Percentiles rank a stretch among this genome's conserved stretches.
These are phyloP conservation scores for Lanistes nyassanus DNA, from an alignment of 1,140 invertebrate species.

Conservation along the genomic window DNA sequence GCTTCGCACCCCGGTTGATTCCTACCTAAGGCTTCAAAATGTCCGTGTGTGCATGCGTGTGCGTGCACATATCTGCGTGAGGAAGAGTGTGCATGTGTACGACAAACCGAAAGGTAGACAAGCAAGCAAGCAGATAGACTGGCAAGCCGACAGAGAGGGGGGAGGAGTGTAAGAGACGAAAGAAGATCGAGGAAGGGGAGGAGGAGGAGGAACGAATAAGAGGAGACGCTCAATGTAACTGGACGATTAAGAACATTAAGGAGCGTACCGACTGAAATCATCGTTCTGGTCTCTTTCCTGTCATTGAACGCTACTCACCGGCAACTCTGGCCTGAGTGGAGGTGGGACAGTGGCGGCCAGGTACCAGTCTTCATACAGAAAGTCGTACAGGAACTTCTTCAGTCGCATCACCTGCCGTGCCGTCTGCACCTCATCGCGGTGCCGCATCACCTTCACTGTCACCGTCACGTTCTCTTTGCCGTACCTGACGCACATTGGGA, in stretches of 20 bases:
- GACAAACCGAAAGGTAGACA: not conserved
- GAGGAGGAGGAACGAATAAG: not conserved
- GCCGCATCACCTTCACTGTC: conserved; percentile 44
- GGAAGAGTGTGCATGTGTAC: not conserved
- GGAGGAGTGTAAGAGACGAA: not conserved
- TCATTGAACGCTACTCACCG: conserved; percentile 48
- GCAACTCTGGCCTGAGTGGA: conserved; percentile 59
- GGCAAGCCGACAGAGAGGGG: not conserved
- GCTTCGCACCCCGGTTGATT: too few relatives aligned
- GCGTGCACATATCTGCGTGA: not conserved
- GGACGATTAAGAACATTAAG: too few relatives aligned
- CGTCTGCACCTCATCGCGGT: conserved; percentile 25
- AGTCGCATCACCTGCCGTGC: conserved; percentile 51
- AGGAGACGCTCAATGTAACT: too few relatives aligned
- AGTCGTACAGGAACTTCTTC: conserved; percentile 62
- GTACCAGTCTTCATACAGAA: conserved; percentile 65
- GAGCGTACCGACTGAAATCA: too few relatives aligned
- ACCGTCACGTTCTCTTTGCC: conserved; percentile 57
- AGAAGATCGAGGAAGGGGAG: not conserved
- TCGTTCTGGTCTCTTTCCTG: too few relatives aligned
- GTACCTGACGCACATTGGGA: conserved; percentile 40
- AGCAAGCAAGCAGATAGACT: not conserved
- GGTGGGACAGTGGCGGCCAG: conserved; percentile 55
- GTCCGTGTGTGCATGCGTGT: conserved; percentile 5
- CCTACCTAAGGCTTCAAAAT: not conserved